A percentile compares a stretch with the other conserved stretches of the same genome.
Evolutionary conservation across 2,888 invertebrate genomes (phyloP).

Genomic region (Tachystola acroxantha): DNA sequence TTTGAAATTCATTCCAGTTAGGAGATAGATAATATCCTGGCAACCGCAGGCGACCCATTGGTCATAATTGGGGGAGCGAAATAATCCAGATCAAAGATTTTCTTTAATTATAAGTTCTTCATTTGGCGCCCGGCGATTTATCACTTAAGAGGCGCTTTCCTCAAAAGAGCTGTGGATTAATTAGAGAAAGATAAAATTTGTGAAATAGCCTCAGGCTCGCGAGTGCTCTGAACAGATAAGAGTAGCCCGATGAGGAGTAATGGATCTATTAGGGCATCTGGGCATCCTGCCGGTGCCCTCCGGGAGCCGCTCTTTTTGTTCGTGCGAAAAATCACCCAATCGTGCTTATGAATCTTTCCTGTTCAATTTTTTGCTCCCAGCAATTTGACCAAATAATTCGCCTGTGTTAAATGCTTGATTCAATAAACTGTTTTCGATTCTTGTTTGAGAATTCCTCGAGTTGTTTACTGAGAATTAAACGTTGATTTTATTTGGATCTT

Average conservation of each 20-base stretch:
- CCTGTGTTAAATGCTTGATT: constrained; percentile 48
- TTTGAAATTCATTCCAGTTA: constrained; percentile 23
- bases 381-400: constrained; percentile 40
- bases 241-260: constrained; percentile 54
- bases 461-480: constrained; percentile 42
- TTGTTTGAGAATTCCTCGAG: constrained; percentile 21
- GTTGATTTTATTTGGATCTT: too few relatives aligned
- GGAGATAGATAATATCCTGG: constrained; percentile 17
- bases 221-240: constrained; percentile 65
- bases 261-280: constrained; percentile 56
- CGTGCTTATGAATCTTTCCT: constrained; percentile 41
- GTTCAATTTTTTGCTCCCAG: constrained; percentile 35
- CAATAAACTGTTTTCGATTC: constrained; percentile 44
- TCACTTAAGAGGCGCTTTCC: constrained; percentile 62
- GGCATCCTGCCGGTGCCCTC: constrained; percentile 24
- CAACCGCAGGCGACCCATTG: constrained; percentile 19
- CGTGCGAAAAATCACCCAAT: constrained; percentile 45
- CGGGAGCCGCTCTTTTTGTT: constrained; percentile 37
- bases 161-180: constrained; percentile 67
- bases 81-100: constrained; percentile 63
- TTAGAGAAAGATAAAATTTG: constrained; percentile 71
- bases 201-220: constrained; percentile 56
- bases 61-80: constrained; percentile 38
- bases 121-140: constrained; percentile 56
- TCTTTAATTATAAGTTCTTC: constrained; percentile 61